These are phyloP conservation scores for Brachionus rotundiformis DNA, from an alignment of 1,140 invertebrate genomes.

Conservation along the genomic window DNA sequence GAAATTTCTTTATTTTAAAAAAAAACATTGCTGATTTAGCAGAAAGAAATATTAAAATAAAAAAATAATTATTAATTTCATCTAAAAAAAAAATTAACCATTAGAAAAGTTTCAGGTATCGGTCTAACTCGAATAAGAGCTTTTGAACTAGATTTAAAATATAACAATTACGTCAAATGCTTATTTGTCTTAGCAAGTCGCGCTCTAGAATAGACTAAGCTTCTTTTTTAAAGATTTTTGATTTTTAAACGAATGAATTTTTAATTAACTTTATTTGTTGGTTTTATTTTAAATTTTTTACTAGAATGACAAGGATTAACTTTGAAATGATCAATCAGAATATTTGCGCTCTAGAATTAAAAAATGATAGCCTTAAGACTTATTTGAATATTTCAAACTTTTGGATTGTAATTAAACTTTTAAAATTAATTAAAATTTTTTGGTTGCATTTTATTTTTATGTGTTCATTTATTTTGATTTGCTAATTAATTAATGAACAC, in stretches of 20 bases:
- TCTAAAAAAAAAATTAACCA: conserved; percentile 16
- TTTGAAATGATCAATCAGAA: conserved; percentile 39
- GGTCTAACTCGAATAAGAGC: not conserved
- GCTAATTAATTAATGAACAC: conserved; percentile 27
- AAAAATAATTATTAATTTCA: conserved; percentile 8
- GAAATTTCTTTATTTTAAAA: conserved; percentile 40
- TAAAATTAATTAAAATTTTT: conserved; percentile 39
- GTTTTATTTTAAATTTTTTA: not conserved
- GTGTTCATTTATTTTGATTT: not conserved
- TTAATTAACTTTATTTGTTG: conserved; percentile 28
- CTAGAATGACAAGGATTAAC: conserved; percentile 37
- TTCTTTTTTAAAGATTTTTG: conserved; percentile 12
- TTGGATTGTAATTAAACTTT: conserved; percentile 11
- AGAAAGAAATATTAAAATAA: not conserved
- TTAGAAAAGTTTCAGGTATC: conserved; percentile 7
- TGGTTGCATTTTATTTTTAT: not conserved
- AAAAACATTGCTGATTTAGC: conserved; percentile 17
- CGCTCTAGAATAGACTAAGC: conserved; percentile 16
- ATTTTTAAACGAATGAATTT: conserved; percentile 37
- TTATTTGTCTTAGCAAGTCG: conserved; percentile 12
- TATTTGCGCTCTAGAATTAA: conserved; percentile 26
- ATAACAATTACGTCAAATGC: conserved; percentile 26
- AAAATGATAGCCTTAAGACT: conserved; percentile 33
- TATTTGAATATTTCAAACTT: conserved; percentile 4
- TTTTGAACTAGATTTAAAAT: conserved; percentile 24